Conservation (phyloP, 2,797 vertebrate genomes). For the Loris lydekkerianus region DNA sequence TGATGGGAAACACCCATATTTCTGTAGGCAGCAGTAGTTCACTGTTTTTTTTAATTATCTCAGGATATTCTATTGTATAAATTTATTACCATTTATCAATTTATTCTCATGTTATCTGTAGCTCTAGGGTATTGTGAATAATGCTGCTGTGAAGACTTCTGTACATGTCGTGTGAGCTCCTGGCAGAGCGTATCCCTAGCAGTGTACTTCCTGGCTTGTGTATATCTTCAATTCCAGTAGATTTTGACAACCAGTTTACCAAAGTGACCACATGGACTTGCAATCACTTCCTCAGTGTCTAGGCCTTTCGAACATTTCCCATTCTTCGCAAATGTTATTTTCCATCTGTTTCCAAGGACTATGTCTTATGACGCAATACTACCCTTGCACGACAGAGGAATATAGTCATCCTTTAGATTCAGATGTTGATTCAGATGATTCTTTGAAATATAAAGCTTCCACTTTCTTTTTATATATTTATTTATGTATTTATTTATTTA, state of each 20-base stretch:
- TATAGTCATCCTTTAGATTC: not conserved
- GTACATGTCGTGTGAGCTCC: fast-evolving
- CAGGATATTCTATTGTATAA: not conserved
- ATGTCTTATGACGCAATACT: not conserved
- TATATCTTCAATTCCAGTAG: not conserved
- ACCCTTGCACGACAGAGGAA: not conserved
- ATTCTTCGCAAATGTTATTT: not conserved
- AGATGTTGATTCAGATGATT: not conserved
- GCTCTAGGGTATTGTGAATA: not conserved
- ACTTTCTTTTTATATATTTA: too few relatives aligned
- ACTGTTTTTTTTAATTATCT: not conserved
- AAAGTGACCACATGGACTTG: not conserved
- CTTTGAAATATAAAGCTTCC: not conserved
- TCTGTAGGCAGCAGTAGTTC: not conserved
- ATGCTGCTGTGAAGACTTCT: not conserved
- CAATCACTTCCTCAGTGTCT: fast-evolving
- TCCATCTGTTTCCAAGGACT: not conserved
- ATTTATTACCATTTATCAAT: not conserved
- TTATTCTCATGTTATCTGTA: not conserved
- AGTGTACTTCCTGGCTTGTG: not conserved
- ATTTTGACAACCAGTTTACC: not conserved
- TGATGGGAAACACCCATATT: not conserved
- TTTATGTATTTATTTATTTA: too few relatives aligned
- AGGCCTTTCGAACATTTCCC: not conserved
- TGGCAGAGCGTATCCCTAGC: too few relatives aligned